Conservation (phyloP, 2,797 vertebrate species). For the Pagetopsis macropterus region DNA sequence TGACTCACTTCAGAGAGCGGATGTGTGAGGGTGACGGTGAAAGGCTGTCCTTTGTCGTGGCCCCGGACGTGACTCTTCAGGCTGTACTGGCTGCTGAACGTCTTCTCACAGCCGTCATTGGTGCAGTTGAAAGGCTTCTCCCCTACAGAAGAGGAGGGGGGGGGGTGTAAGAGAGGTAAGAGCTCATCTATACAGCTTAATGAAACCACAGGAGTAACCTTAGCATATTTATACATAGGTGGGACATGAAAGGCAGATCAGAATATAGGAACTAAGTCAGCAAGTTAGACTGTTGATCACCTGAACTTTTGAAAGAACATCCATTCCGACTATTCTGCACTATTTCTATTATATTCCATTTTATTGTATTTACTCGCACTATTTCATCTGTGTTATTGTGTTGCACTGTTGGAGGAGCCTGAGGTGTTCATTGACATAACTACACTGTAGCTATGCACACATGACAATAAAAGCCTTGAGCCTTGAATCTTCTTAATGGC, state of each 20-base stretch:
- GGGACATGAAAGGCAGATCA: not conserved
- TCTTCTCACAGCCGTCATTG: conserved; percentile 96
- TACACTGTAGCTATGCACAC: not conserved
- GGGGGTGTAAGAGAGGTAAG: not conserved
- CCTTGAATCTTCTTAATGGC: not conserved
- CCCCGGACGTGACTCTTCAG: conserved; percentile 98
- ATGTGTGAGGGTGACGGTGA: conserved; percentile 86
- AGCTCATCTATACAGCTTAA: conserved; percentile 7
- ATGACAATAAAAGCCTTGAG: not conserved
- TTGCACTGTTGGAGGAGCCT: no score
- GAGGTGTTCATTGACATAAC: no score
- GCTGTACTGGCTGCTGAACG: conserved; percentile 97
- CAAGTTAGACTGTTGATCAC: no score
- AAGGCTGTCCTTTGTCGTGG: conserved; percentile 92
- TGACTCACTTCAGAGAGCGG: conserved; percentile 90
- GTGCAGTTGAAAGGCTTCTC: conserved; percentile 98
- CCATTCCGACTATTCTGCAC: no score
- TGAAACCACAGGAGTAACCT: not conserved
- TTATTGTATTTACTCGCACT: no score
- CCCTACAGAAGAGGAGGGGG: conserved; percentile 76
- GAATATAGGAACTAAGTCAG: not conserved
- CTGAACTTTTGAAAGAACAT: no score
- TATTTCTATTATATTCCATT: no score
- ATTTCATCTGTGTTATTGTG: no score
- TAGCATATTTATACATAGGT: not conserved